Percentiles rank a stretch among this genome's conserved stretches.
phyloP scores from a whole-genome alignment of 2,888 invertebrate species.

The Disparrhopalites patrizii region DNA sequence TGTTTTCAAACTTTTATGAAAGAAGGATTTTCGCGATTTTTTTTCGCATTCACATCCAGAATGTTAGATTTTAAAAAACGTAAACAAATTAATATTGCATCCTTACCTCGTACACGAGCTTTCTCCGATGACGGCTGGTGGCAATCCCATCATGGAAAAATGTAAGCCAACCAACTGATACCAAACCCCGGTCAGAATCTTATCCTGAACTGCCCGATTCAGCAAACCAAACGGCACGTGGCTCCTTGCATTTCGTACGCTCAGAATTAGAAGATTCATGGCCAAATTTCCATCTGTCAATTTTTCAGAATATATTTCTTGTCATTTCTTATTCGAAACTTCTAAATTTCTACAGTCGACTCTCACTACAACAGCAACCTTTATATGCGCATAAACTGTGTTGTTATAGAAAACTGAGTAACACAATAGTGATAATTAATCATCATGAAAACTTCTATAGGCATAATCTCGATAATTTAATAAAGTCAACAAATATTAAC shows the following conservation, averaged over 20 bases:
- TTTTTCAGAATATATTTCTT: neutral
- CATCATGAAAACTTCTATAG: too few species aligned
- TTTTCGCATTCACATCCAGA: too few species aligned
- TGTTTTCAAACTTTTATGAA: too few species aligned
- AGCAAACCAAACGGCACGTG: conserved; percentile 45
- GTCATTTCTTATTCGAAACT: too few species aligned
- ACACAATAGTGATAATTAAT: too few species aligned
- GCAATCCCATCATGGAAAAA: conserved; percentile 31
- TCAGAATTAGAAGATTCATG: conserved; percentile 43
- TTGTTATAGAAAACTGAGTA: too few species aligned
- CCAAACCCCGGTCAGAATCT: conserved; percentile 37
- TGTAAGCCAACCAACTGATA: conserved; percentile 44
- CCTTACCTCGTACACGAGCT: neutral
- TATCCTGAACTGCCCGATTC: conserved; percentile 39
- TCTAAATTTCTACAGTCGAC: too few species aligned
- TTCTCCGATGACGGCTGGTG: neutral
- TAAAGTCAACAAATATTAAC: too few species aligned
- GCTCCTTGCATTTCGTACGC: conserved; percentile 42
- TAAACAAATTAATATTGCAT: neutral
- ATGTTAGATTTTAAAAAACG: neutral
- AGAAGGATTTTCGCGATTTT: too few species aligned
- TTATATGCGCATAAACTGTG: neutral
- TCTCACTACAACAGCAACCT: neutral
- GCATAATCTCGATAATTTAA: too few species aligned
- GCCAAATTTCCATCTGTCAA: conserved; percentile 39